Base-by-base conservation (phyloP, 2,797 vertebrate species). In the Merluccius polli region DNA sequence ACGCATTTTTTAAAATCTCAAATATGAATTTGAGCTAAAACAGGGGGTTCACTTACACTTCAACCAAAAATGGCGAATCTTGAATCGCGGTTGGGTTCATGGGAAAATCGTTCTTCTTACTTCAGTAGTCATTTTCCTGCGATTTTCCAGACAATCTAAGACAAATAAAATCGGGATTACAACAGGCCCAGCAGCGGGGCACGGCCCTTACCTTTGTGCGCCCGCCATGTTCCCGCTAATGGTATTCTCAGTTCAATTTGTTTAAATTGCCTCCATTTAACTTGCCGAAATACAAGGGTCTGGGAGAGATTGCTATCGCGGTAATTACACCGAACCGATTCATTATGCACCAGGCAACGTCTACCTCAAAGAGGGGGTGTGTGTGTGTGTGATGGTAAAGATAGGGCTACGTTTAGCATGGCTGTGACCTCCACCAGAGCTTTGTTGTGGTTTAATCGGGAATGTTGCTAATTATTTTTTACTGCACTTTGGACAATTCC, bases 231-330 rank as follows among this genome's bases (percentile, higher is more conserved):
- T 88, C 81, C 88, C 85, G 81, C 91, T 92, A 90, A 93, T 92
- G 89, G 85, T 91, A 87, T 92, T 90, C 86, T 90, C 80, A 90
- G 90, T 94, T 94, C 89, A 89, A 92, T 92, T 90, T 92, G 87
- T 89, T 87, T 88, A 92, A 94, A 93, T 93, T 91, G 88, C 92
- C 86, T 89, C 90, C 87, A 92, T 92, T 93, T 92, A 91, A 84
- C 90, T 92, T 89, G 75, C 84, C 83, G 80, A 71, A 89, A 82
- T 88, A 85, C 87, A 86, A 79, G 78, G 59, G 78, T 83, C 86
- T 81, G 74, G 83, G 84, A 85, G 84, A 91, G 92, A 94, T 94
- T 79, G 68, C 80, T 92, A 93, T 93, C 92, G 29, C 24, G 21
- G 89, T 91, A 93, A 93, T 93, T 91, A 91, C 90, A 79, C 86